Evolutionary conservation across 2,113 vertebrate species (phyloP).

Genomic region (Paralichthys olivaceus): DNA sequence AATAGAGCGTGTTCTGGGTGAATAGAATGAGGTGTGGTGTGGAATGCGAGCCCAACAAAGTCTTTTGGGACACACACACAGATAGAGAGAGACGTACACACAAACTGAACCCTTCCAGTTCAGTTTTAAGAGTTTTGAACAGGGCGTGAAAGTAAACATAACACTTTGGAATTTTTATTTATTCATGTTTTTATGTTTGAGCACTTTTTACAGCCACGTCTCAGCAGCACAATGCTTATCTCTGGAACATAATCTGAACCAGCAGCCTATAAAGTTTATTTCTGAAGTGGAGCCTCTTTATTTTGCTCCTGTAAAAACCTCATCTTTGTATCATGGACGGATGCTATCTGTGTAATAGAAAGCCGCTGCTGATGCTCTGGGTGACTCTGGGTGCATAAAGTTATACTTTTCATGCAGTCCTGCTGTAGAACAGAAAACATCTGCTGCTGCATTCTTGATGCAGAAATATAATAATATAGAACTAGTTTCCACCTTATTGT

Average conservation of each 20-base stretch:
- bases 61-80: neutral
- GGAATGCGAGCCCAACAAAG: neutral
- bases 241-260: conserved; percentile 12
- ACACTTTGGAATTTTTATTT: neutral
- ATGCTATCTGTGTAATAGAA: conserved; percentile 34
- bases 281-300: conserved; percentile 26
- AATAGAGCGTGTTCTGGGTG: neutral
- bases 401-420: conserved; percentile 10
- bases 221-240: neutral
- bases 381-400: conserved; percentile 24
- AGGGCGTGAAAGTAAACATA: neutral
- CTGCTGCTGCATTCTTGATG: neutral
- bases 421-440: neutral
- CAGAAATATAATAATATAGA: neutral
- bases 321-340: neutral
- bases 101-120: neutral
- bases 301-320: conserved; percentile 7
- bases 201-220: neutral
- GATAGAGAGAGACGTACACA: neutral
- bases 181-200: conserved; percentile 2
- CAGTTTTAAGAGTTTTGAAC: neutral
- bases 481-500: too few species aligned
- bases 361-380: neutral
- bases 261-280: conserved; percentile 34
- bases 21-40: neutral